Evolutionary conservation across 2,888 invertebrate species (phyloP).

Genomic region (Perizoma flavofasciatum): DNA sequence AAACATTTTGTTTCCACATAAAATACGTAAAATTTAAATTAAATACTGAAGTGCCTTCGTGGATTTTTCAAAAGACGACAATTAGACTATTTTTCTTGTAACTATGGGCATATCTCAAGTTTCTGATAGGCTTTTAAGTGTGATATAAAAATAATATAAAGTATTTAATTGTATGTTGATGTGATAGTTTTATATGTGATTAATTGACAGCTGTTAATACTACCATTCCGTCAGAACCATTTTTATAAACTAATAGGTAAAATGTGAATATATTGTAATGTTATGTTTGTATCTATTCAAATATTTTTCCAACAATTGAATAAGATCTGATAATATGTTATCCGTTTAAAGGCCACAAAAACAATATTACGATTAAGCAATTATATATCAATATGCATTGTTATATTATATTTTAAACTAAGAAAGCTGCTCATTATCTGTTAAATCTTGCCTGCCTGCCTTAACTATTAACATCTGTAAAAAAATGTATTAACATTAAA

Average conservation of each 20-base stretch:
- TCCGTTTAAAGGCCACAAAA: slow-evolving; percentile 1
- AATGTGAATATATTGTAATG: background rate
- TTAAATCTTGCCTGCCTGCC: no score
- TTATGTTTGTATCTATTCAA: slow-evolving; percentile 2
- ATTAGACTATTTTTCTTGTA: slow-evolving; percentile 26
- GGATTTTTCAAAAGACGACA: slow-evolving; percentile 12
- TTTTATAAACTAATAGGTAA: background rate
- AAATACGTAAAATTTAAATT: background rate
- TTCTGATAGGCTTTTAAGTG: slow-evolving; percentile 26
- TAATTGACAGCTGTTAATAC: slow-evolving; percentile 24
- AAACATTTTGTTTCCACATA: no score
- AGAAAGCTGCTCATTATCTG: background rate
- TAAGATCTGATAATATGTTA: slow-evolving; percentile 16
- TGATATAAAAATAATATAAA: slow-evolving; percentile 27
- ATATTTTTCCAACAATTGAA: slow-evolving; percentile 7
- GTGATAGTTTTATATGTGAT: slow-evolving; percentile 34
- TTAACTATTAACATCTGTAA: no score
- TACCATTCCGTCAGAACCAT: slow-evolving; percentile 26
- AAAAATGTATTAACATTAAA: no score
- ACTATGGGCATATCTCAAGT: slow-evolving; percentile 20
- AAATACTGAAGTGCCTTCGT: slow-evolving; percentile 21
- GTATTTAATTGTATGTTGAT: slow-evolving; percentile 30
- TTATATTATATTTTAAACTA: background rate
- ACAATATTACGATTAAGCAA: background rate
- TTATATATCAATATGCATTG: background rate